phyloP scores from a whole-genome alignment of 2,797 vertebrate species.

The Eospalax fontanierii region DNA sequence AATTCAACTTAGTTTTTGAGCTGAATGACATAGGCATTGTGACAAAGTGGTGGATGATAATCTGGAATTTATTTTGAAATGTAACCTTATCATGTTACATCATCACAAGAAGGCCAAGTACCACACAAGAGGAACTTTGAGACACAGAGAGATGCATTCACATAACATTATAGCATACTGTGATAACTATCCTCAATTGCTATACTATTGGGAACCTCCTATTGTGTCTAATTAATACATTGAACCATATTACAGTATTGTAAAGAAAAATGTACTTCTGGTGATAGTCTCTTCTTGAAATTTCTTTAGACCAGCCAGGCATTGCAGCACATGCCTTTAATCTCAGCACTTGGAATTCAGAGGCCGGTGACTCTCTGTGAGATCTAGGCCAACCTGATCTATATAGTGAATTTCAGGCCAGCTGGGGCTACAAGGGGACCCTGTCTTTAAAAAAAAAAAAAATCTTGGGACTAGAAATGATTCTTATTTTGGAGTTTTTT shows the following conservation, averaged over 20 bases:
- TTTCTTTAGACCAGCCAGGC: too few relatives aligned
- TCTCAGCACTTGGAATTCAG: too few relatives aligned
- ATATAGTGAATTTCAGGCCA: too few relatives aligned
- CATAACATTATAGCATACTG: neutral
- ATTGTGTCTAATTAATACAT: neutral
- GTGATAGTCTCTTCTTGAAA: neutral
- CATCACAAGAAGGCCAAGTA: neutral
- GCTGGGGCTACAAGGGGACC: too few relatives aligned
- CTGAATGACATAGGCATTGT: too few relatives aligned
- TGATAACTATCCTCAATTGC: neutral
- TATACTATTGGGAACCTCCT: neutral
- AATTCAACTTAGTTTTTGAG: constrained; percentile 1
- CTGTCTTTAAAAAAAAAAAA: too few relatives aligned
- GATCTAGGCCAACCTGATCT: too few relatives aligned
- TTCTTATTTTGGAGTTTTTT: constrained; percentile 7
- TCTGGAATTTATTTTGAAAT: too few relatives aligned
- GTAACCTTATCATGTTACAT: too few relatives aligned
- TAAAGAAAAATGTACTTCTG: neutral
- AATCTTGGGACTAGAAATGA: neutral
- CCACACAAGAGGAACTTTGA: neutral
- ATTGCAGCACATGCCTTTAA: too few relatives aligned
- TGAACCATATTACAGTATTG: neutral
- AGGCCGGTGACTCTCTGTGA: too few relatives aligned
- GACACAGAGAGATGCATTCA: neutral
- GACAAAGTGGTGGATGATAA: too few relatives aligned